These are phyloP conservation scores for Chondrilla cf. caribensis DNA, from an alignment of 37 sponge, comb jelly and placozoan genomes.

Conservation along the genomic window DNA sequence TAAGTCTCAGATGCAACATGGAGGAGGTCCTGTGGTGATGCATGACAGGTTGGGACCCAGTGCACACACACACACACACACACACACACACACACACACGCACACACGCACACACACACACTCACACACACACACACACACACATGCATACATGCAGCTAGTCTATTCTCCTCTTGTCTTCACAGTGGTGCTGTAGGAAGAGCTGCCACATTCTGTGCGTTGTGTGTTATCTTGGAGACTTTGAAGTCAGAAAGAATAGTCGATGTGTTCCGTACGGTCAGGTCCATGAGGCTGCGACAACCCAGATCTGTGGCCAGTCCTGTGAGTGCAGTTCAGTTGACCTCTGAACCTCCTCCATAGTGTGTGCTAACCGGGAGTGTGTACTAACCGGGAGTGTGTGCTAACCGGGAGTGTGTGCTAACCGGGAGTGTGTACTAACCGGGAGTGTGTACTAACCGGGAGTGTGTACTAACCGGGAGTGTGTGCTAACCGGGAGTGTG, in stretches of 20 bases:
- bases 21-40: slow-evolving; percentile 72
- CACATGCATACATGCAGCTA: background rate
- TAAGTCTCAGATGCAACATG: slow-evolving; percentile 57
- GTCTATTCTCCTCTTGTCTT: too few species aligned
- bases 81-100: slow-evolving; percentile 25
- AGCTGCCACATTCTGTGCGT: slow-evolving; percentile 76
- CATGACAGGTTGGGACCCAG: slow-evolving; percentile 69
- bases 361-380: too few species aligned
- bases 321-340: background rate
- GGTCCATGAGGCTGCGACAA: slow-evolving; percentile 1
- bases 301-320: background rate
- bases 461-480: too few species aligned
- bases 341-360: background rate
- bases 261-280: slow-evolving; percentile 72
- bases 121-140: slow-evolving; percentile 10
- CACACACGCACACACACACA: slow-evolving; percentile 20
- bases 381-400: too few species aligned
- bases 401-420: too few species aligned
- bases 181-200: slow-evolving; percentile 74
- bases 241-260: slow-evolving; percentile 80
- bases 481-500: too few species aligned
- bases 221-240: slow-evolving; percentile 67
- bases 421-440: too few species aligned
- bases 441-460: too few species aligned
- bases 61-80: slow-evolving; percentile 17